Base-by-base conservation (phyloP, 2,888 invertebrate species). In the Watsonalla cultraria region DNA sequence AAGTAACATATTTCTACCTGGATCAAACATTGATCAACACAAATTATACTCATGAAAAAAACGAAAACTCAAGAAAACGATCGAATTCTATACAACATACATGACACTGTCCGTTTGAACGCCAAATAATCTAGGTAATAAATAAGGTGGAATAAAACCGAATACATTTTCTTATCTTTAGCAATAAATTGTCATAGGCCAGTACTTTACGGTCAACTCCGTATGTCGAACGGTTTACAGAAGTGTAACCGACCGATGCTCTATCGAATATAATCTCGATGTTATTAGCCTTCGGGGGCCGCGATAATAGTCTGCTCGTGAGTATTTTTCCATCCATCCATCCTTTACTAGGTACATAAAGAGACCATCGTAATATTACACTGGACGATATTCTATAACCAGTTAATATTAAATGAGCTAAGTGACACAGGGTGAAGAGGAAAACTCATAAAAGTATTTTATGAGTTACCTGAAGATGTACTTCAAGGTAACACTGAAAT, bases 401-500 rank as follows among this genome's bases (percentile, higher is more conserved):
- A 56, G 47, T 64, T 51, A 54, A 60, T 59, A 51, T 58, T 56
- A 57, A 14, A 58, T 52, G 54, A 51, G 59, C 55, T 59, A 56
- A 57, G 51, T 62, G 54, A 62, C 53, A 57, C 52, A 57, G 63
- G 64, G 60, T 59, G 53, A 50, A 46, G 60, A 54, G 47, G 57
- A 52, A 54, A 55, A 50, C 54, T 48, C 58, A 63, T 65, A 63
- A 67, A 64, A 61, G 46, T 47, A 55, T 63, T 66, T 67, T 67
- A 67, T 63, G 63, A 60, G 51, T 49, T 59, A 65, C 54, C 55
- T 61, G 52, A 51, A 52, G 53, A 60, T 61, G 57, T 59, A 63
- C 54, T 61, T 59, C 53, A 59, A 57, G 58, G 57, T 60, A 56
- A 47, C 52, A 59, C 58, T 49, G 46, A 56, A 54, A 56, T 59